These are phyloP conservation scores for Creontiades dilutus DNA, from an alignment of 2,888 invertebrate species.

Conservation along the genomic window DNA sequence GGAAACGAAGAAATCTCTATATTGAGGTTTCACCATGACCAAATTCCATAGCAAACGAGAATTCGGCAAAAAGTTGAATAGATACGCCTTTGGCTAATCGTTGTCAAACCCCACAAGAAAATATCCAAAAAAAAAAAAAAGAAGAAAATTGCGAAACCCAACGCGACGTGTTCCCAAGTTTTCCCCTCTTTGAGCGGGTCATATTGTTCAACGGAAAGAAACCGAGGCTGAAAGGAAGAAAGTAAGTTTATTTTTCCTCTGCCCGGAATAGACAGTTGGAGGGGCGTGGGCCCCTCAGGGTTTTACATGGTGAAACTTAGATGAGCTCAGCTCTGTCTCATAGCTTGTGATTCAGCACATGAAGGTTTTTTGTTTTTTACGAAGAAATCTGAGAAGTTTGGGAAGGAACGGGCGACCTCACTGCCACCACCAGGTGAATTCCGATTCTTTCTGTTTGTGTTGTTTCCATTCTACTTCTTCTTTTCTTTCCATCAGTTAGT, in stretches of 20 bases:
- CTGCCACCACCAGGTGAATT: neutral
- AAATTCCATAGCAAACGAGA: too few species aligned
- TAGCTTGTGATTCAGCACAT: constrained; percentile 18
- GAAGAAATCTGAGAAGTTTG: neutral
- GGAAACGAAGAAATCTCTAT: too few species aligned
- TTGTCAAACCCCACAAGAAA: neutral
- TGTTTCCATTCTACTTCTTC: neutral
- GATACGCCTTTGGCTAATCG: neutral
- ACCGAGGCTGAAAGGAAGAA: neutral
- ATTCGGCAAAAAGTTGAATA: too few species aligned
- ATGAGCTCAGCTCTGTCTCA: neutral
- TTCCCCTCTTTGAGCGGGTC: neutral
- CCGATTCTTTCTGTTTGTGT: neutral
- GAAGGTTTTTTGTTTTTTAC: neutral
- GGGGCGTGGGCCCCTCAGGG: neutral
- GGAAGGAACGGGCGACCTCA: neutral
- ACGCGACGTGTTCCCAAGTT: neutral
- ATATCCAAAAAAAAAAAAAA: neutral
- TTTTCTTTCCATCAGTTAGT: neutral
- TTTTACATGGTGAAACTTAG: constrained; percentile 23
- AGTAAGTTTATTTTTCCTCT: constrained; percentile 15
- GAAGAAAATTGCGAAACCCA: neutral
- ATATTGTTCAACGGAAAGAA: constrained; percentile 2
- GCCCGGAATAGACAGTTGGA: neutral
- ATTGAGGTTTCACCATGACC: too few species aligned